Percentiles rank a stretch among this genome's conserved stretches.
Evolutionary conservation across 1,140 invertebrate species (phyloP).

Genomic region (Micrasema longulum): DNA sequence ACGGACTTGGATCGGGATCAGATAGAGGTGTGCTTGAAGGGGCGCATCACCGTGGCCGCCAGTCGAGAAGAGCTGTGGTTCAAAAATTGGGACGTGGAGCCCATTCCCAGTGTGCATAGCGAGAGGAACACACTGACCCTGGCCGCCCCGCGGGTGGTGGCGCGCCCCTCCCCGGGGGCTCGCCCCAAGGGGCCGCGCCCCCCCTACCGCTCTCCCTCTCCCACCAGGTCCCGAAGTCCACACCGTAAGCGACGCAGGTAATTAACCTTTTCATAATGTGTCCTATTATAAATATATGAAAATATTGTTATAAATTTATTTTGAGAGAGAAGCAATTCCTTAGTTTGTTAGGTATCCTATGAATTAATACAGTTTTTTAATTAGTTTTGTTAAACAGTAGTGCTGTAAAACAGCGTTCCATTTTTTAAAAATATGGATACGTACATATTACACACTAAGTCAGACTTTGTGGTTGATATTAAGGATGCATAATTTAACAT

Average conservation of each 20-base stretch:
- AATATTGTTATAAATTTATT: too few species aligned
- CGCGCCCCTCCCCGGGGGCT: too few species aligned
- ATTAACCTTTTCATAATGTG: not conserved
- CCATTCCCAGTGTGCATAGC: constrained; percentile 86
- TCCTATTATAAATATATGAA: too few species aligned
- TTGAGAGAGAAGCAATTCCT: too few species aligned
- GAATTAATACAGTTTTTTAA: too few species aligned
- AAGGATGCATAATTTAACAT: too few species aligned
- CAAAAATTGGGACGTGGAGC: constrained; percentile 93
- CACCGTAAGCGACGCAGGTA: constrained; percentile 56
- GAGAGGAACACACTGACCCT: constrained; percentile 78
- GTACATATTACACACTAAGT: too few species aligned
- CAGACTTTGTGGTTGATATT: too few species aligned
- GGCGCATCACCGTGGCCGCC: constrained; percentile 90
- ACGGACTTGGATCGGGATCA: constrained; percentile 91
- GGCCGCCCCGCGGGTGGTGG: constrained; percentile 61
- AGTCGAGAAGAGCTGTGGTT: constrained; percentile 86
- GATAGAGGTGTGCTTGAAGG: constrained; percentile 93
- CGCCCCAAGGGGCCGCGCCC: constrained; percentile 56
- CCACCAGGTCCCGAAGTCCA: constrained; percentile 56
- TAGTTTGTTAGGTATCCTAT: not conserved
- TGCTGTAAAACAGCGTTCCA: not conserved
- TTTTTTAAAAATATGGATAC: too few species aligned
- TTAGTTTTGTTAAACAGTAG: constrained; percentile 17
- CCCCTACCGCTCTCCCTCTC: constrained; percentile 56